Evolutionary conservation across 2,888 invertebrate genomes (phyloP), one percentile per base, ranked within the genome.

Genomic region (Plagodis dolabraria): DNA sequence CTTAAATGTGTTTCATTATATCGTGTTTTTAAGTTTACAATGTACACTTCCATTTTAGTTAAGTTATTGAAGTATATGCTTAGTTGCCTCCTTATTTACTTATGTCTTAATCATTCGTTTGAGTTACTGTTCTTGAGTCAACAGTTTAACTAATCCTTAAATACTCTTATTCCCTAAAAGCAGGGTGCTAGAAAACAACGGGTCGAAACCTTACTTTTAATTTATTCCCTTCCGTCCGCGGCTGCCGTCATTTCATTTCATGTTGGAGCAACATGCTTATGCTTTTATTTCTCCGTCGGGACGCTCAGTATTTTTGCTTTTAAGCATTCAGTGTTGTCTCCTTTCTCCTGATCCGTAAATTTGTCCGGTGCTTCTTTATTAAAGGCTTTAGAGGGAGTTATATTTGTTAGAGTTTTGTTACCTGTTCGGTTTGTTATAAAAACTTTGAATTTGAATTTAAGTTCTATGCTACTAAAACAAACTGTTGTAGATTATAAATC

Each of bases 181-280:
- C 70, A 67, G 63, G 69, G 69, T 68, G 69, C 74, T 77, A 80
- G 81, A 79, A 83, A 81, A 86, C 82, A 85, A 85, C 81, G 76
- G 76, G 76, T 77, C 68, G 75, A 84, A 82, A 83, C 82, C 79
- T 83, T 83, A 80, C 75, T 82, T 85, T 85, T 87, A 89, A 88
- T 89, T 85, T 86, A 86, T 88, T 87, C 85, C 71, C 74, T 81
- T 82, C 36, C 49, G 56, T 85, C 76, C 77, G 79, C 77, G 79
- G 77, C 82, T 80, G 82, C 83, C 82, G 82, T 85, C 85, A 86
- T 85, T 86, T 84, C 75, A 80, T 86, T 85, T 80, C 78, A 76
- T 73, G 77, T 79, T 82, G 76, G 84, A 81, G 80, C 78, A 83
- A 87, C 85, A 86, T 79, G 83, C 79, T 83, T 85, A 83, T 83